Conservation (phyloP, 2,113 vertebrate genomes). For the Danio rerio region DNA sequence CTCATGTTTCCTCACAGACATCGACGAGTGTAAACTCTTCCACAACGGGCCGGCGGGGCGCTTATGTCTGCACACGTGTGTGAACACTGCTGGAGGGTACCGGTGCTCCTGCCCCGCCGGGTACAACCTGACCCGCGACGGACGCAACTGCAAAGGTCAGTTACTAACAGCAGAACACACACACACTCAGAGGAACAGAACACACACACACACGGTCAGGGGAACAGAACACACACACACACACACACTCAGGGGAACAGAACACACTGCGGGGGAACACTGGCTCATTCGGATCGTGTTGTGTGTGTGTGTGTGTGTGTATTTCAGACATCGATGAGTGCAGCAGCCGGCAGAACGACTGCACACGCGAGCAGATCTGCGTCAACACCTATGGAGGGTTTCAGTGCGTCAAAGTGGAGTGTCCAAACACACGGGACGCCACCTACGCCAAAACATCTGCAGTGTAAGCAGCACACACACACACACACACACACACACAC, state of each 20-base stretch:
- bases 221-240: background rate
- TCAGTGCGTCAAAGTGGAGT: constrained; percentile 82
- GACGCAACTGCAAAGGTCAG: constrained; percentile 82
- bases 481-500: background rate
- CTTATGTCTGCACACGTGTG: constrained; percentile 82
- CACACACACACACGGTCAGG: too few species aligned
- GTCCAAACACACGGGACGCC: constrained; percentile 77
- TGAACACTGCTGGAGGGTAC: constrained; percentile 87
- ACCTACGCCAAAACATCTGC: constrained; percentile 85
- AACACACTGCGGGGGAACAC: too few species aligned
- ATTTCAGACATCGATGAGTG: constrained; percentile 85
- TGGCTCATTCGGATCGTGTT: background rate
- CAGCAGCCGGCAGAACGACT: constrained; percentile 78
- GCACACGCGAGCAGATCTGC: constrained; percentile 81
- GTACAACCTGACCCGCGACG: constrained; percentile 78
- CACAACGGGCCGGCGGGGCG: constrained; percentile 76
- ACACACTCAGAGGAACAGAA: background rate
- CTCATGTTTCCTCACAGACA: constrained; percentile 72
- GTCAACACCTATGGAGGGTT: constrained; percentile 85
- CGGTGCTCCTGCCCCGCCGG: constrained; percentile 83
- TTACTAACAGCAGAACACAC: background rate
- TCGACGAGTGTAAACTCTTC: constrained; percentile 88
- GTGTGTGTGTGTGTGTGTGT: background rate
- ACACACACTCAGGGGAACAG: too few species aligned
- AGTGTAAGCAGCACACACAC: constrained; percentile 74